Evolutionary conservation across 1,140 invertebrate species (phyloP), one percentile per base, ranked within the genome.

Genomic region (Drosophila kikkawai): DNA sequence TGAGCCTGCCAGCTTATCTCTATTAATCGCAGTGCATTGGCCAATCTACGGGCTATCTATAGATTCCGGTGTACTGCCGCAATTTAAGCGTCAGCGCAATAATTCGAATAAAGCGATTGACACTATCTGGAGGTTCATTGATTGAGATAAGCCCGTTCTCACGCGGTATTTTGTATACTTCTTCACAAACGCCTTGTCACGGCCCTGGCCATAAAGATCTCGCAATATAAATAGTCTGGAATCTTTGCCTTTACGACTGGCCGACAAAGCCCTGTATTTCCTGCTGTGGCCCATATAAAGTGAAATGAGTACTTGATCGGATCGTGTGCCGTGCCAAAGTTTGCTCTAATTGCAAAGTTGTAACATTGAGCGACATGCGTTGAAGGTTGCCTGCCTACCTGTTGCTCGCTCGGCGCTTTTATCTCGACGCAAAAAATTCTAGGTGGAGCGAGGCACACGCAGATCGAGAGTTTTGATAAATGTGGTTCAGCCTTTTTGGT

Each of bases 331-430:
- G 44, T 17, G 44, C 47, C 36, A 75, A 50, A 66, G 58, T 59
- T 59, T 63, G 75, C 55, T 79, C 76, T 74, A 64, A 79, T 85
- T 85, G 69, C 65, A 42, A 65, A 84, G 64, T 60, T 85, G 71
- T 85, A 78, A 78, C 79, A 75, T 76, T 87, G 83, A 82, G 57
- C 58, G 41, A 41, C 41, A 37, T 19, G 36, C 37, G 17, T 39
- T 55, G 57, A 78, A 69, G 75, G 75, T 78, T 69, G 22, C n/a
- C 29, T 53, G 50, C 12, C 34, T 55, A 37, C 51, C 51, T 55
- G 51, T 22, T 55, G 17, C 37, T 60, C 39, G 37, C 42, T n/a
- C 37, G 9, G 19, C 36, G 51, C 39, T 78, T 69, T 79, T 66
- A 75, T 82, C 70, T 59, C 32, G 29, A 44, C 53, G n/a, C 36